Percentiles rank a stretch among this genome's conserved stretches.
These are phyloP conservation scores for Spodoptera litura DNA, from an alignment of 1,140 invertebrate genomes.

Conservation along the genomic window DNA sequence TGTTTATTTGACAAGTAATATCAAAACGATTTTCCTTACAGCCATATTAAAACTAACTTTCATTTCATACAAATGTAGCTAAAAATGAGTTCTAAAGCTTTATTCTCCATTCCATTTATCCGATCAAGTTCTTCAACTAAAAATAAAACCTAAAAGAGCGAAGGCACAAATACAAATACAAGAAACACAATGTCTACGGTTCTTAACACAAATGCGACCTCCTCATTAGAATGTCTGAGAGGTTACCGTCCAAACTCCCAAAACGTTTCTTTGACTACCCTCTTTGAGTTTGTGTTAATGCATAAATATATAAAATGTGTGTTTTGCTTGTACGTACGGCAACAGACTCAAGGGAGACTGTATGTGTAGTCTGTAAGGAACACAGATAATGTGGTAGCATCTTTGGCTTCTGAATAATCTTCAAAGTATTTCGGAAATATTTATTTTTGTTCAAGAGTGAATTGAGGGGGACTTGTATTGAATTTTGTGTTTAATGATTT, in stretches of 20 bases:
- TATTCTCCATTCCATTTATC: neutral
- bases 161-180: neutral
- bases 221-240: conserved; percentile 64
- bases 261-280: conserved; percentile 57
- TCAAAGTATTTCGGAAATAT: too few species aligned
- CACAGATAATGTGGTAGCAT: neutral
- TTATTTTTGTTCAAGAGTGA: too few species aligned
- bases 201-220: conserved; percentile 32
- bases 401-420: too few species aligned
- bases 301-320: conserved; percentile 53
- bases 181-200: neutral
- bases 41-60: too few species aligned
- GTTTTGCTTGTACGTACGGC: conserved; percentile 18
- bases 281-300: conserved; percentile 56
- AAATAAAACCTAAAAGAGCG: neutral
- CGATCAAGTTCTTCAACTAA: neutral
- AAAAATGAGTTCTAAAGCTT: too few species aligned
- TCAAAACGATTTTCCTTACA: neutral
- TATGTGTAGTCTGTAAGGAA: conserved; percentile 1
- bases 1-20: neutral
- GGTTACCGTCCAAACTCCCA: conserved; percentile 44
- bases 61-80: too few species aligned
- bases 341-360: neutral
- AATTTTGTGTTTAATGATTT: too few species aligned
- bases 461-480: too few species aligned